Percentiles rank a stretch among this genome's conserved stretches.
phyloP scores from a whole-genome alignment of 2,888 invertebrate species.

The Rhagonycha lutea region DNA sequence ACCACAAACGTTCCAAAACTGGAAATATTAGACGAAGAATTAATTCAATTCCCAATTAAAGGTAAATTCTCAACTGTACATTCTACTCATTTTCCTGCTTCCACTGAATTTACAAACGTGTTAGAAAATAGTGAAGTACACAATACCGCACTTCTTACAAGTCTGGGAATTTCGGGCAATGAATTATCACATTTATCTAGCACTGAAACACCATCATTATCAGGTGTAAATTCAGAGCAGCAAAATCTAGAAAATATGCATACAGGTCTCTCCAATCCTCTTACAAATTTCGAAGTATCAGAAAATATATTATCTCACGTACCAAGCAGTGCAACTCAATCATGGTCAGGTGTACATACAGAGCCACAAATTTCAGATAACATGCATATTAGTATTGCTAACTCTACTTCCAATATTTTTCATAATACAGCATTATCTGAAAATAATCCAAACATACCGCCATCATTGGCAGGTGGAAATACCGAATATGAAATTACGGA shows the following conservation, averaged over 20 bases:
- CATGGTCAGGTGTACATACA: not conserved
- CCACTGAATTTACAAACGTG: too few species aligned
- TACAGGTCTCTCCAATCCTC: too few species aligned
- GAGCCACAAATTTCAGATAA: not conserved
- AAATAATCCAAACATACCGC: not conserved
- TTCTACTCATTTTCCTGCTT: too few species aligned
- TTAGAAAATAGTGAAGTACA: too few species aligned
- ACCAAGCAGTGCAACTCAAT: not conserved
- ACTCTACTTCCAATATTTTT: not conserved
- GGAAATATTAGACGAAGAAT: not conserved
- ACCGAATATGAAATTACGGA: not conserved
- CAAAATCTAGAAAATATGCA: not conserved
- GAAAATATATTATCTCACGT: not conserved
- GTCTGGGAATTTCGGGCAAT: too few species aligned
- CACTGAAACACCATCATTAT: not conserved
- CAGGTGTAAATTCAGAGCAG: not conserved
- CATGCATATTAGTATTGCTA: not conserved
- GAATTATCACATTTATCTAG: not conserved
- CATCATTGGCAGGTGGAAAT: not conserved
- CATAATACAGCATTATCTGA: not conserved
- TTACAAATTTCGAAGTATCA: too few species aligned
- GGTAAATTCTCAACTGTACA: not conserved
- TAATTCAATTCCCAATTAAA: not conserved
- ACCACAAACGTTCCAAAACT: not conserved
- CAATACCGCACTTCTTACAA: too few species aligned